Conservation (phyloP, 2,888 invertebrate genomes). For the Smittia sp. region DNA sequence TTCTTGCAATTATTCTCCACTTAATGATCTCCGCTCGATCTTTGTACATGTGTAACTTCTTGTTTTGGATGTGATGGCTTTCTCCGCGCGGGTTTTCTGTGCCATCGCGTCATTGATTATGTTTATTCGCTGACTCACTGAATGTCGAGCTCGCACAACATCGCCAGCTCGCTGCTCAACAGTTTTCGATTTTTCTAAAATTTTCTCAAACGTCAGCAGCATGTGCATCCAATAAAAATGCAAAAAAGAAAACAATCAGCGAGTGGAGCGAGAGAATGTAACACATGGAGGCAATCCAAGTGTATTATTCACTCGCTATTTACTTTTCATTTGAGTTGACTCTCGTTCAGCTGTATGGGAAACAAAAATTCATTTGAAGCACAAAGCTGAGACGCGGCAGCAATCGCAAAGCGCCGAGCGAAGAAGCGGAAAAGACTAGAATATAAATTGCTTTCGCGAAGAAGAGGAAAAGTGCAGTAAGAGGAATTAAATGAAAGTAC, state of each 20-base stretch:
- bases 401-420: background rate
- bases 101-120: background rate
- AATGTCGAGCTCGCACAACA: background rate
- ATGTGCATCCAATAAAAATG: constrained; percentile 40
- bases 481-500: constrained; percentile 40
- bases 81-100: constrained; percentile 2
- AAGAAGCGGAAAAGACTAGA: constrained; percentile 40
- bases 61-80: constrained; percentile 29
- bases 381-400: background rate
- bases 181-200: background rate
- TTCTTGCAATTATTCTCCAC: constrained; percentile 36
- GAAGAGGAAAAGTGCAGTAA: constrained; percentile 11
- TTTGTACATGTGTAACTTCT: constrained; percentile 2
- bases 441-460: constrained; percentile 36
- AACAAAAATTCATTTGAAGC: background rate
- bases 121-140: background rate
- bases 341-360: background rate
- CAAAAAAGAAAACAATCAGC: constrained; percentile 34
- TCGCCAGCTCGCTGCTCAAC: too few species aligned
- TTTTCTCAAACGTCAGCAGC: background rate
- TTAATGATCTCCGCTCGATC: background rate
- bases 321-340: background rate
- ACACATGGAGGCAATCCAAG: constrained; percentile 31
- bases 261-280: background rate
- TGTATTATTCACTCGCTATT: background rate